These are phyloP conservation scores for Stichopus horrens DNA, from an alignment of 53 echinoderm and acorn worm genomes.

Conservation along the genomic window DNA sequence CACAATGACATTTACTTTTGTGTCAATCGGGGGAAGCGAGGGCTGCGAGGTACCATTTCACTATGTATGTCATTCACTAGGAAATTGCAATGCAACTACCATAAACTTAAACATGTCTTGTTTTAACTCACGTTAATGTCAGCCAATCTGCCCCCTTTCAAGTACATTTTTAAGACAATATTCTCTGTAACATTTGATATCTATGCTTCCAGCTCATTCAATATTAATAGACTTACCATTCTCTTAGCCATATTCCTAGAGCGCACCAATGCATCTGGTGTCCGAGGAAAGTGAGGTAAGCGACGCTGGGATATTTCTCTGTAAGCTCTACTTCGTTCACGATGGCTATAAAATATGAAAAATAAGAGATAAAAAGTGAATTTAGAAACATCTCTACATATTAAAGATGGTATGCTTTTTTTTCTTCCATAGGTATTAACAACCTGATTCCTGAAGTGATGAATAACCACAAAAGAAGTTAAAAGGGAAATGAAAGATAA, in stretches of 20 bases:
- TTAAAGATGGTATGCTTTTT: too few relatives aligned
- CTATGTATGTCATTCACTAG: too few relatives aligned
- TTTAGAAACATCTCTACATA: too few relatives aligned
- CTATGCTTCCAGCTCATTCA: neutral
- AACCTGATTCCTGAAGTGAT: too few relatives aligned
- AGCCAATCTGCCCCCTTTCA: neutral
- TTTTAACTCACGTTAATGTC: neutral
- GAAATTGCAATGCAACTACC: neutral
- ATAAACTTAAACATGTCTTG: neutral
- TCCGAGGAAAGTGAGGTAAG: constrained; percentile 73
- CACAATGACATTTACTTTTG: too few relatives aligned
- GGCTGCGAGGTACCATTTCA: too few relatives aligned
- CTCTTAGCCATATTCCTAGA: constrained; percentile 79
- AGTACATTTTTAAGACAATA: neutral
- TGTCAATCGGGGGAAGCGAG: too few relatives aligned
- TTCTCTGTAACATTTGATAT: neutral
- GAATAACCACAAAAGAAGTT: too few relatives aligned
- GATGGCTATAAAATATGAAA: constrained; percentile 58
- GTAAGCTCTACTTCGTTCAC: constrained; percentile 69
- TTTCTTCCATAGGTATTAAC: too few relatives aligned
- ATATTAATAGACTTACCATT: constrained; percentile 71
- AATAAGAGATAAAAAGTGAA: neutral
- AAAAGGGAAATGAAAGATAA: neutral
- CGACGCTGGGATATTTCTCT: constrained; percentile 47
- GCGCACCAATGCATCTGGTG: constrained; percentile 80